Percentiles rank a stretch among this genome's conserved stretches.
Conservation (phyloP, 2,797 vertebrate genomes). For the Pteropus rufus region DNA sequence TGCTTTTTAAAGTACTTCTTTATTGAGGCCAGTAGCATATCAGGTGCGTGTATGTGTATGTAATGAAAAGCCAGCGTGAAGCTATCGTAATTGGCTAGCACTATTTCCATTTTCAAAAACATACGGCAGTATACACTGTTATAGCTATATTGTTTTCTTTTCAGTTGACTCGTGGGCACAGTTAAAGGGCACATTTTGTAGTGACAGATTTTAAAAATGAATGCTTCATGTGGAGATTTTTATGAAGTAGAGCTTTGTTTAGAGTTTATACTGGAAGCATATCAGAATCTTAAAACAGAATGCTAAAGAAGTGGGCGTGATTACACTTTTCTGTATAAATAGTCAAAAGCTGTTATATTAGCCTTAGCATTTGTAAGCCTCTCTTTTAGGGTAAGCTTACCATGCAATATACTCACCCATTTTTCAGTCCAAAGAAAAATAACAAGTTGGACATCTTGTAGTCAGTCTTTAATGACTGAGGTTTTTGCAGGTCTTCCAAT, state of each 20-base stretch:
- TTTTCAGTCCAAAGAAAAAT: not conserved
- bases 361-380: not conserved
- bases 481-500: not conserved
- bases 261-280: not conserved
- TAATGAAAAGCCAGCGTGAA: not conserved
- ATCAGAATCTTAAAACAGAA: not conserved
- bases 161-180: not conserved
- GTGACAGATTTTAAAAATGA: not conserved
- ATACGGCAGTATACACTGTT: not conserved
- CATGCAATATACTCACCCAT: not conserved
- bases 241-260: conserved; percentile 10
- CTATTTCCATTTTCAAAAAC: not conserved
- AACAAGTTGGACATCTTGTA: not conserved
- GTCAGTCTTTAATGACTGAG: not conserved
- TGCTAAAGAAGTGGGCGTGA: not conserved
- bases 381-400: not conserved
- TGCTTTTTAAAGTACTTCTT: not conserved
- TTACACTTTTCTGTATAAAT: not conserved
- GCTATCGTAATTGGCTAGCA: not conserved
- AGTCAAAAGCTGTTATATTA: not conserved
- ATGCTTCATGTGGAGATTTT: conserved; percentile 22
- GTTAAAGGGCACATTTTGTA: not conserved
- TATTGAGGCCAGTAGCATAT: not conserved
- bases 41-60: fast-evolving
- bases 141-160: not conserved